Evolutionary conservation across 2,113 vertebrate species (phyloP).

Genomic region (Vombatus ursinus): DNA sequence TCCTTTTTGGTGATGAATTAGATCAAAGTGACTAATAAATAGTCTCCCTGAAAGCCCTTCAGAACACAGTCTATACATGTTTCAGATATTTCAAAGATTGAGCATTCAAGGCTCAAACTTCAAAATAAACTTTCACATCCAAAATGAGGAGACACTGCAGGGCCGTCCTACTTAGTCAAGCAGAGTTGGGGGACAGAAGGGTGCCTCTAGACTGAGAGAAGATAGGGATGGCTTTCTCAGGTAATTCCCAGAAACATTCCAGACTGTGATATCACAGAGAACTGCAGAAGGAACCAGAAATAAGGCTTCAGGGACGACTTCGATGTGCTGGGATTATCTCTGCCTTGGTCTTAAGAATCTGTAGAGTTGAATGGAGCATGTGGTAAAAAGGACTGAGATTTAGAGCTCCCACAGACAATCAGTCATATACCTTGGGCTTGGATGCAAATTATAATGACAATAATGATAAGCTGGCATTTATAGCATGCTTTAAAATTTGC

Average conservation of each 20-base stretch:
- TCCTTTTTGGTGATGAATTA: conserved; percentile 77
- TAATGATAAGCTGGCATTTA: not conserved
- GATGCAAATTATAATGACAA: not conserved
- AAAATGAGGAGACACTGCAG: conserved; percentile 13
- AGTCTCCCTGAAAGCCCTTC: conserved; percentile 79
- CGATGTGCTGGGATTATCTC: not conserved
- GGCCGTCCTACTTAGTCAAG: conserved; percentile 3
- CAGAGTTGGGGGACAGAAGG: fast-evolving
- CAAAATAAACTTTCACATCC: conserved; percentile 69
- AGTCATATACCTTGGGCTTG: not conserved
- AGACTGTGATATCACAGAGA: not conserved
- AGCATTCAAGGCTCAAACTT: conserved; percentile 65
- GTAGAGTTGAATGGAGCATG: not conserved
- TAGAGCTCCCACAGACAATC: not conserved
- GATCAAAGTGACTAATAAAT: conserved; percentile 84
- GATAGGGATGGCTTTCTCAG: not conserved
- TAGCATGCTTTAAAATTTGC: not conserved
- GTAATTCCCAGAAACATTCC: not conserved
- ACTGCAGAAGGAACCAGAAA: not conserved
- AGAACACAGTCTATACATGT: conserved; percentile 73
- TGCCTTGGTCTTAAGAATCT: not conserved
- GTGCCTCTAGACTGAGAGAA: not conserved
- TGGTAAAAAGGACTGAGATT: not conserved
- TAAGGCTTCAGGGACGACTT: not conserved
- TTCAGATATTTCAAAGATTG: conserved; percentile 76